Base-by-base conservation (phyloP, 2,797 vertebrate species). In the Lacerta bilineata region DNA sequence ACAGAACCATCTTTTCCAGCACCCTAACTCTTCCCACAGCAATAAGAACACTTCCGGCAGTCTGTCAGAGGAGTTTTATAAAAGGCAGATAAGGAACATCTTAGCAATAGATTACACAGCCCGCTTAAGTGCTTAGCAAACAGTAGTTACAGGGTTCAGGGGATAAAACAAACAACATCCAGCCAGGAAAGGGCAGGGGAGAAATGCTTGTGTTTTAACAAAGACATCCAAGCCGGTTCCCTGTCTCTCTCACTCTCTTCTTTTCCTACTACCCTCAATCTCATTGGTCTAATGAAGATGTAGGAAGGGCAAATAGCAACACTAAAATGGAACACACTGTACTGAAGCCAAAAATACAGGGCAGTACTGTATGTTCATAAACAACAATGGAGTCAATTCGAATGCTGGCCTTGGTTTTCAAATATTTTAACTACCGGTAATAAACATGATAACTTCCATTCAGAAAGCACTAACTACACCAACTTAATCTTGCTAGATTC, bases 71-170 rank as follows among this genome's bases (percentile, higher is more conserved):
- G 6, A 1, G 86, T 39, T 92, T 83, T 91, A 72, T 89, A 90
- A 92, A 77, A 86, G 83, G 87, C 90, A 94, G 94, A 90, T 94
- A 92, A 94, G 92, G 89, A 92, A 80, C 0, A 4, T 88, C 94
- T 95, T 92, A 95, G 88, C 0, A 0, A 89, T 83, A 95, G 93
- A 96, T 95, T 95, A 96, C 92, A 93, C 0, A 1, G 89, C 80
- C 88, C 84, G 91, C 93, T 93, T 95, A 95, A 95, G 94, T 1
- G 18, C 95, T 96, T 93, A 93, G 93, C 94, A 93, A 95, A 95
- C 92, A 94, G 90, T 91, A 95, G 89, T 95, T 95, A 94, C 88
- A 94, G 84, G 87, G 88, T 2, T n/a, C 23, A 82, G 88, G 6
- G 86, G 86, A 92, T 74, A 88, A 94, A 91, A 18, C 74, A 93